phyloP scores from a whole-genome alignment of 2,797 vertebrate species.

The Tapirus indicus region DNA sequence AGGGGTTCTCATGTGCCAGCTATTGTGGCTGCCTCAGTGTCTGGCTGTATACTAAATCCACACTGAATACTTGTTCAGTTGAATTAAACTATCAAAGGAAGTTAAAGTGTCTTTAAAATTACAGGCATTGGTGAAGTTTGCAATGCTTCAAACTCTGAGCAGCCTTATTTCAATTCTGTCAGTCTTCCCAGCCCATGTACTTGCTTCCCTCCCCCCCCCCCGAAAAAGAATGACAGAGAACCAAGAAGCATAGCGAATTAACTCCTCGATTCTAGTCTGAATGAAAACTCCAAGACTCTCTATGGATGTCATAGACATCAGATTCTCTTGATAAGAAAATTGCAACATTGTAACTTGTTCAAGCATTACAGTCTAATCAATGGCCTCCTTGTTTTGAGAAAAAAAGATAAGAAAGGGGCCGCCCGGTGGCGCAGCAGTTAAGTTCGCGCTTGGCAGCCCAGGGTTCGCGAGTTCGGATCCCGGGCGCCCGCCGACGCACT shows the following conservation, averaged over 20 bases:
- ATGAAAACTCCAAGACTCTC: background rate
- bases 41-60: background rate
- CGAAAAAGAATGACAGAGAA: background rate
- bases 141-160: background rate
- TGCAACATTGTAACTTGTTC: background rate
- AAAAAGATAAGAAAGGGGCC: too few relatives aligned
- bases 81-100: conserved; percentile 18
- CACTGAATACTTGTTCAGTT: background rate
- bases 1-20: background rate
- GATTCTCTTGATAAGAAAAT: conserved; percentile 34
- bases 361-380: background rate
- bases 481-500: too few relatives aligned
- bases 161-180: background rate
- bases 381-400: background rate
- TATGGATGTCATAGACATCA: background rate
- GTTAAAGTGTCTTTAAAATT: conserved; percentile 48
- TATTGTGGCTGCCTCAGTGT: background rate
- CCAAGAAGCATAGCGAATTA: background rate
- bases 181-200: background rate
- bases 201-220: background rate
- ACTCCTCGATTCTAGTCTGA: background rate
- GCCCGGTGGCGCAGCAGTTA: too few relatives aligned
- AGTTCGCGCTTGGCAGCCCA: too few relatives aligned
- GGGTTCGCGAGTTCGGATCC: too few relatives aligned
- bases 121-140: background rate